Evolutionary conservation across 2,113 vertebrate genomes (phyloP).

Genomic region (Dipodomys stephensi): DNA sequence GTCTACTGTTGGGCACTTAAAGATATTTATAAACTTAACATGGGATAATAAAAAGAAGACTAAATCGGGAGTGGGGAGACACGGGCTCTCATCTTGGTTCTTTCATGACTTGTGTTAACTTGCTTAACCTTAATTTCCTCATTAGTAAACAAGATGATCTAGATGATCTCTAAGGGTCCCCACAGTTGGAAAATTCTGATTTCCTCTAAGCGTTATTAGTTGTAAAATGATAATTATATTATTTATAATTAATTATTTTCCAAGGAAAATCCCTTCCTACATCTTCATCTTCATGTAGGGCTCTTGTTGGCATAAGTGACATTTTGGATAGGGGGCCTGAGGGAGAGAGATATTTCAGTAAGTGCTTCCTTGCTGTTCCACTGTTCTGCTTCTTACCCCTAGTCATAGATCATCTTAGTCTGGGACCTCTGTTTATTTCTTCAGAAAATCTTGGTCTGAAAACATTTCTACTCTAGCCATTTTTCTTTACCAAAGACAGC

Average conservation of each 20-base stretch:
- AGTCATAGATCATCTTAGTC: not conserved
- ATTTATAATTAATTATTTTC: slow-evolving; percentile 15
- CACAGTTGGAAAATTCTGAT: slow-evolving; percentile 10
- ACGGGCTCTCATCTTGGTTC: not conserved
- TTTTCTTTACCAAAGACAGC: slow-evolving; percentile 25
- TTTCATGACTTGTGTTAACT: not conserved
- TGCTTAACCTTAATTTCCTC: slow-evolving; percentile 22
- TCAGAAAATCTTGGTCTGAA: not conserved
- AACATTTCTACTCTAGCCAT: not conserved
- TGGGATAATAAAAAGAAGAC: not conserved
- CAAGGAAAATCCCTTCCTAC: not conserved
- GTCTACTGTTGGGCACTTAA: not conserved
- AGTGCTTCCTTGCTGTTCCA: not conserved
- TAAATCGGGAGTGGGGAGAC: not conserved
- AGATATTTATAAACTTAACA: not conserved
- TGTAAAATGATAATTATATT: not conserved
- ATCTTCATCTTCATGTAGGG: not conserved
- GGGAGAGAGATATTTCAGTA: not conserved
- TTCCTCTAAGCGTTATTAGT: not conserved
- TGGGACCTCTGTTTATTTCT: not conserved
- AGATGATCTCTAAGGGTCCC: not conserved
- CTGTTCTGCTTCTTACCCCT: not conserved
- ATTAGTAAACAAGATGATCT: not conserved
- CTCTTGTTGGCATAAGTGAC: not conserved
- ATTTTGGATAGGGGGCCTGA: not conserved